Evolutionary conservation across 2,113 vertebrate genomes (phyloP).

Genomic region (Chunga burmeisteri): DNA sequence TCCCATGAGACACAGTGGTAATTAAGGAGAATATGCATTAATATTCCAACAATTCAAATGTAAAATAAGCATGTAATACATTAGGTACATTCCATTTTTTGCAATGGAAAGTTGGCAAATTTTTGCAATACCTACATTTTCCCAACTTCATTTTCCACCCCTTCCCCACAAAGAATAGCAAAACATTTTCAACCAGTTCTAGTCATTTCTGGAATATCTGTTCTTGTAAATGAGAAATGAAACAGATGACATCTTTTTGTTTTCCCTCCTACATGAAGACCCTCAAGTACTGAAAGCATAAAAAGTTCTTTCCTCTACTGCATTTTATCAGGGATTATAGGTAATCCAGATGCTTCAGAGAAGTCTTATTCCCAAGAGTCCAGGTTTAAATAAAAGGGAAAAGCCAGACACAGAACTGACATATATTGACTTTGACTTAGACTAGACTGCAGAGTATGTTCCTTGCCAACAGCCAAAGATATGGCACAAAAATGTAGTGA

Average conservation of each 20-base stretch:
- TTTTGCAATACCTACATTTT: background rate
- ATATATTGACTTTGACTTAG: background rate
- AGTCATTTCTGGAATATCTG: background rate
- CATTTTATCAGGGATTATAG: background rate
- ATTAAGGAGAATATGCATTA: background rate
- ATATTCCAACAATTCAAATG: background rate
- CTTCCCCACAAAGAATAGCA: background rate
- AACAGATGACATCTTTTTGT: background rate
- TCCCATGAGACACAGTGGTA: background rate
- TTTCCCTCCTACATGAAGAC: background rate
- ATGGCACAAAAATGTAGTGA: background rate
- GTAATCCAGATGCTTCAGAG: background rate
- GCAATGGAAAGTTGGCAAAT: background rate
- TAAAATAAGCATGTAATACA: background rate
- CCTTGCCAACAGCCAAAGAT: background rate
- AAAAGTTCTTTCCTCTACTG: background rate
- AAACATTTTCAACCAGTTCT: background rate
- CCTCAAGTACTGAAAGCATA: background rate
- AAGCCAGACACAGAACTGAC: background rate
- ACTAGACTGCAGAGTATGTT: background rate
- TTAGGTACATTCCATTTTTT: background rate
- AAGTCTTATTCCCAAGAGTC: background rate
- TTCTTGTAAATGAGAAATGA: background rate
- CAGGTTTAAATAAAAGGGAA: background rate
- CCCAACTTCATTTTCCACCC: background rate